Percentiles rank a stretch among this genome's conserved stretches.
phyloP scores from a whole-genome alignment of 2,888 invertebrate genomes.

The Seira musarum region DNA sequence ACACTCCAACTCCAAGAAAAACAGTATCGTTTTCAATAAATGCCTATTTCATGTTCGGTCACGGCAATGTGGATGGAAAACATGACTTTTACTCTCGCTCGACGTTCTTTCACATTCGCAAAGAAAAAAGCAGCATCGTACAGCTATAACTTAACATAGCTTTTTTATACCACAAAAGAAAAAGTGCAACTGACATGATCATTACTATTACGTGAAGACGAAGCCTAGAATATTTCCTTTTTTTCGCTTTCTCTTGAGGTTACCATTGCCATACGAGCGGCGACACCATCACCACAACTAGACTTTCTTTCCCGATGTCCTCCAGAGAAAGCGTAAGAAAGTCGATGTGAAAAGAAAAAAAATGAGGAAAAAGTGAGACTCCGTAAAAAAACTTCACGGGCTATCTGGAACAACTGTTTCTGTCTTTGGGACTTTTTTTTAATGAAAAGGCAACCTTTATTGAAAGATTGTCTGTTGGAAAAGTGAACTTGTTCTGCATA shows the following conservation, averaged over 20 bases:
- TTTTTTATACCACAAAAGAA: too few species aligned
- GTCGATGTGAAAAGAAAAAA: too few species aligned
- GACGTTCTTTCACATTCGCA: background rate
- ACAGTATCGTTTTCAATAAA: constrained; percentile 40
- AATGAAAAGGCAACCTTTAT: constrained; percentile 8
- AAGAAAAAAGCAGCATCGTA: too few species aligned
- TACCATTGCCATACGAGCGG: background rate
- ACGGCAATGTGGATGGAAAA: constrained; percentile 18
- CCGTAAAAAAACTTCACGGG: too few species aligned
- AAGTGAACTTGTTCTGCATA: background rate
- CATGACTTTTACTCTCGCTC: background rate
- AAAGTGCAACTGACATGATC: background rate
- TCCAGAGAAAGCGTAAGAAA: background rate
- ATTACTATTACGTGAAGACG: background rate
- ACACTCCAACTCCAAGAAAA: constrained; percentile 1
- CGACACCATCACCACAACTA: too few species aligned
- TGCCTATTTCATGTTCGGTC: constrained; percentile 12
- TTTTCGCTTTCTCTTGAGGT: constrained; percentile 14
- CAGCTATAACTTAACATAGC: too few species aligned
- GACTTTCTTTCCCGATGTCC: too few species aligned
- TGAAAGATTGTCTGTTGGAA: background rate
- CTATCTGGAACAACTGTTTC: background rate
- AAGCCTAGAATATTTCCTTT: constrained; percentile 20
- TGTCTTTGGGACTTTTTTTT: background rate
- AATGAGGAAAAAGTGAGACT: too few species aligned